These are phyloP conservation scores for Agrotis exclamationis DNA, from an alignment of 2,888 invertebrate species.

Conservation along the genomic window DNA sequence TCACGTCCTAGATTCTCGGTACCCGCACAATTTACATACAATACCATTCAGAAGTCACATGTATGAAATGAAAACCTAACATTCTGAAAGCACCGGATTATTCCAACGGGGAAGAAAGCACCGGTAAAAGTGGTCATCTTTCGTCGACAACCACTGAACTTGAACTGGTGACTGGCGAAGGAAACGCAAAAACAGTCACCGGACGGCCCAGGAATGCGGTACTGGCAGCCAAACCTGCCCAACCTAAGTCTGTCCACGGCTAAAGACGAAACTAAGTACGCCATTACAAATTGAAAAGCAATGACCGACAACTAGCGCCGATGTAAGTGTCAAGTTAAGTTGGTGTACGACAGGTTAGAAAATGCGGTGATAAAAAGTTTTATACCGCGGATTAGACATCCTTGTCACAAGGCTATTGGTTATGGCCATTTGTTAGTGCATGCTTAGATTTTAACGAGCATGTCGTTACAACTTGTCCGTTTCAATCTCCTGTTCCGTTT, in stretches of 20 bases:
- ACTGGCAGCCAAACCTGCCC: conserved; percentile 52
- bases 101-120: conserved; percentile 51
- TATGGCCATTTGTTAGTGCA: conserved; percentile 52
- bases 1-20: conserved; percentile 53
- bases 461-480: conserved; percentile 38
- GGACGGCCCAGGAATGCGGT: conserved; percentile 78
- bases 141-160: conserved; percentile 64
- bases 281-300: conserved; percentile 10
- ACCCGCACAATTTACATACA: conserved; percentile 60
- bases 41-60: conserved; percentile 42
- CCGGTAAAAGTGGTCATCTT: conserved; percentile 80
- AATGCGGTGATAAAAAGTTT: conserved; percentile 57
- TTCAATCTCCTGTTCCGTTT: conserved; percentile 57
- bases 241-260: conserved; percentile 19
- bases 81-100: conserved; percentile 25
- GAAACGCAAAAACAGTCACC: conserved; percentile 81
- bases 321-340: conserved; percentile 22
- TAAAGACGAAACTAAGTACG: conserved; percentile 42
- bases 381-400: conserved; percentile 53
- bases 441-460: conserved; percentile 48
- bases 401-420: conserved; percentile 55
- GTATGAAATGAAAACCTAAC: conserved; percentile 28
- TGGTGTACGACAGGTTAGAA: conserved; percentile 52
- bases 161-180: conserved; percentile 69
- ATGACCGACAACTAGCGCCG: conserved; percentile 44